These are phyloP conservation scores for Catharus ustulatus DNA, from an alignment of 2,797 vertebrate genomes.

Conservation along the genomic window DNA sequence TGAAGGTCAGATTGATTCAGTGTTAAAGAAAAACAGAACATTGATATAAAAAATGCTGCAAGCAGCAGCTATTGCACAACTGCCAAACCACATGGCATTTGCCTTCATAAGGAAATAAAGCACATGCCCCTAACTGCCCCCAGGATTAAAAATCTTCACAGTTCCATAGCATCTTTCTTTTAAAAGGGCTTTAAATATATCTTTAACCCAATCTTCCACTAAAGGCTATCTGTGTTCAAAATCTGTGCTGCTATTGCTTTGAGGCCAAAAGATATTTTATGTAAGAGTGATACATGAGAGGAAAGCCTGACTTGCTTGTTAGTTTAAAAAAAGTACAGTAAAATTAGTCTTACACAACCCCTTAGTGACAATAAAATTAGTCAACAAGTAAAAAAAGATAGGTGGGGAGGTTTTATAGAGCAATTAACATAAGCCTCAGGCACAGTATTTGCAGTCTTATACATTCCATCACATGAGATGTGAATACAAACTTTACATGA, in stretches of 20 bases:
- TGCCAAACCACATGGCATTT: background rate
- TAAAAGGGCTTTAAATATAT: background rate
- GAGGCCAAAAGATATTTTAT: background rate
- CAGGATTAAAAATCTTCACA: background rate
- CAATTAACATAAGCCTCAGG: constrained; percentile 18
- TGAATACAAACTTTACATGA: background rate
- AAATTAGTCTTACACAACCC: background rate
- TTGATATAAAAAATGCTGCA: background rate
- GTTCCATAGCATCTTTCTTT: background rate
- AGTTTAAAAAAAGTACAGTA: background rate
- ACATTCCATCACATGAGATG: background rate
- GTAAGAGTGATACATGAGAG: background rate
- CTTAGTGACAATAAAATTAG: background rate
- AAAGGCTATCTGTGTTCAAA: background rate
- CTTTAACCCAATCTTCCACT: background rate
- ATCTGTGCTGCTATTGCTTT: background rate
- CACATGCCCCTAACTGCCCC: background rate
- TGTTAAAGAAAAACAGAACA: background rate
- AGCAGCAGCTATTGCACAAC: background rate
- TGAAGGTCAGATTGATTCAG: background rate
- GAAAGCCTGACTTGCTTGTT: background rate
- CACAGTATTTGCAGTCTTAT: background rate
- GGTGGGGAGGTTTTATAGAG: constrained; percentile 38
- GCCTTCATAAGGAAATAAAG: background rate
- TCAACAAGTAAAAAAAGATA: constrained; percentile 21